Conservation (phyloP, 1,140 invertebrate genomes). For the Leptoteleia sp. region DNA sequence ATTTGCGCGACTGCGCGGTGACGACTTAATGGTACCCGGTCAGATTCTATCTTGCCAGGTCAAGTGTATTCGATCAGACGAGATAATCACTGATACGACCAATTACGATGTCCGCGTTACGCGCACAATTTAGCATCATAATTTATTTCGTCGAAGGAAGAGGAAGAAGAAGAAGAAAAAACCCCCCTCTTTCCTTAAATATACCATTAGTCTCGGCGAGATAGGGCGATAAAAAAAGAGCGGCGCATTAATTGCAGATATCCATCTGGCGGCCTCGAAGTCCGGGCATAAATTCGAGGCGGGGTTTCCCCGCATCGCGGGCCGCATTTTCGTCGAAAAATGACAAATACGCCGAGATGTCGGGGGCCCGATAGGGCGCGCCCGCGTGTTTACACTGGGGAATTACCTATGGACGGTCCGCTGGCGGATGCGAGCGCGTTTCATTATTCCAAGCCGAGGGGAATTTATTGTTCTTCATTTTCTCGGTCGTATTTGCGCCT, state of each 20-base stretch:
- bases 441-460: conserved; percentile 53
- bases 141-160: conserved; percentile 22
- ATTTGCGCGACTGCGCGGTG: conserved; percentile 7
- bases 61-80: conserved; percentile 34
- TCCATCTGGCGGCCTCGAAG: not conserved
- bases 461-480: conserved; percentile 66
- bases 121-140: conserved; percentile 22
- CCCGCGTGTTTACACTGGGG: conserved; percentile 49
- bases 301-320: not conserved
- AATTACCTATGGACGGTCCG: conserved; percentile 49
- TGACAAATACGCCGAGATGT: conserved; percentile 42
- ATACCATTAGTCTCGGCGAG: conserved; percentile 10
- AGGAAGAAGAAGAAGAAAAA: no score
- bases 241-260: conserved; percentile 7
- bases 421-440: conserved; percentile 37
- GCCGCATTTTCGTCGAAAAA: conserved; percentile 24
- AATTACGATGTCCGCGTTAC: conserved; percentile 26
- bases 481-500: conserved; percentile 55
- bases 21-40: conserved; percentile 44
- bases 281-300: not conserved
- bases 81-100: conserved; percentile 31
- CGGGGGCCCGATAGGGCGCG: conserved; percentile 9
- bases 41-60: conserved; percentile 45
- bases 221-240: conserved; percentile 14
- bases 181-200: not conserved